phyloP scores from a whole-genome alignment of 2,797 vertebrate species.

The Florisuga fusca region DNA sequence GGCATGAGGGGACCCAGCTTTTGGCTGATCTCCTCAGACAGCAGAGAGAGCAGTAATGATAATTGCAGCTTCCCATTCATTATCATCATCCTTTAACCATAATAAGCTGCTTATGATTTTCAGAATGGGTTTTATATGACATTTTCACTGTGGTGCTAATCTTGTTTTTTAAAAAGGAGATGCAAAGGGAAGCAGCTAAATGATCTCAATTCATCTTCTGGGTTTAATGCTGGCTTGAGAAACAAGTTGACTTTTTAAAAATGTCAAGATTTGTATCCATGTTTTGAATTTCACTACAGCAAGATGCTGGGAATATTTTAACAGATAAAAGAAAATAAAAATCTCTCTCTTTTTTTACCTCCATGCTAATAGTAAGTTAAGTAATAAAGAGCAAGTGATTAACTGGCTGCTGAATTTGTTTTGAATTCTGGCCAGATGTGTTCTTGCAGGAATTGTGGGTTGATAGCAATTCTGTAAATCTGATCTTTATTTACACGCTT shows the following conservation, averaged over 20 bases:
- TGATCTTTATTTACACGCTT: constrained; percentile 23
- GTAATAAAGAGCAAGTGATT: constrained; percentile 55
- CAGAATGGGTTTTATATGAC: neutral
- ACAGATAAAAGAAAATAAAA: constrained; percentile 55
- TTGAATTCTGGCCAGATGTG: constrained; percentile 59
- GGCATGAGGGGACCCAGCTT: neutral
- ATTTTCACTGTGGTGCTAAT: neutral
- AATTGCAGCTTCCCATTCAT: neutral
- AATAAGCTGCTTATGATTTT: neutral
- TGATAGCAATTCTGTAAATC: constrained; percentile 31
- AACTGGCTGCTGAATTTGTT: constrained; percentile 31
- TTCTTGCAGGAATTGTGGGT: neutral
- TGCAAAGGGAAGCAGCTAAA: neutral
- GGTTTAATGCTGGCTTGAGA: neutral
- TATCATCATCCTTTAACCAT: neutral
- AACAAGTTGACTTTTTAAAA: neutral
- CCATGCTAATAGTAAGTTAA: constrained; percentile 16
- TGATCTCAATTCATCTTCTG: neutral
- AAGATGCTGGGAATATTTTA: constrained; percentile 3
- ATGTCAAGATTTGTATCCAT: neutral
- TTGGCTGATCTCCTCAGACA: neutral
- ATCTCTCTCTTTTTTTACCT: constrained; percentile 10
- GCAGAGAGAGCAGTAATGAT: neutral
- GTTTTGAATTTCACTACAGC: neutral
- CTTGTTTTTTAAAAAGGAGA: neutral